Percentiles rank a stretch among this genome's conserved stretches.
Evolutionary conservation across 2,888 invertebrate species (phyloP).

Genomic region (Acleris emargana): DNA sequence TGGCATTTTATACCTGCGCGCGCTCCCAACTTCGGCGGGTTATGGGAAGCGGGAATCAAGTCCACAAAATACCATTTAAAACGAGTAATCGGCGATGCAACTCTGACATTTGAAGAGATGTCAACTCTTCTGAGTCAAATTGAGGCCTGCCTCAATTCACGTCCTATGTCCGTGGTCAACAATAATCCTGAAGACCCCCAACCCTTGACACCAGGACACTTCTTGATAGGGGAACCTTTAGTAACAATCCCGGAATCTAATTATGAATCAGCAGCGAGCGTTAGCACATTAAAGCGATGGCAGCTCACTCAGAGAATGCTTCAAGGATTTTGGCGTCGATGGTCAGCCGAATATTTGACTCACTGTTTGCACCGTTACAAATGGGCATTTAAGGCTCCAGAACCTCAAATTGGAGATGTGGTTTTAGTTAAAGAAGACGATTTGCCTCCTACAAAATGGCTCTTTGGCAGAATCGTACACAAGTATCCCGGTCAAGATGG

Average conservation of each 20-base stretch:
- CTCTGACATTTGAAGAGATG: conserved; percentile 25
- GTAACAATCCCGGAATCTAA: conserved; percentile 34
- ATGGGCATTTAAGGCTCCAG: conserved; percentile 2
- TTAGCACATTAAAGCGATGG: conserved; percentile 36
- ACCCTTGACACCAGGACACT: conserved; percentile 45
- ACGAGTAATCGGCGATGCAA: conserved; percentile 30
- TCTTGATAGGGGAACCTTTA: conserved; percentile 41
- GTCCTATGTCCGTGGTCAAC: conserved; percentile 24
- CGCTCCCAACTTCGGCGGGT: conserved; percentile 38
- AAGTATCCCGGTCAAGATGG: conserved; percentile 7
- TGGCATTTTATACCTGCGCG: conserved; percentile 39
- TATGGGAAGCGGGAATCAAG: conserved; percentile 29
- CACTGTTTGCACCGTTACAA: conserved; percentile 6
- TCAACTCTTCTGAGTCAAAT: conserved; percentile 30
- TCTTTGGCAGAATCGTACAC: background rate
- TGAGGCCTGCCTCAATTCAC: conserved; percentile 40
- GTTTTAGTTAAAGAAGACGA: background rate
- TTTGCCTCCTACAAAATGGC: conserved; percentile 7
- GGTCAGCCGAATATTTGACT: background rate
- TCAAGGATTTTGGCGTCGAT: conserved; percentile 2
- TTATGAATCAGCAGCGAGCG: conserved; percentile 21
- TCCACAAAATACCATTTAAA: conserved; percentile 35
- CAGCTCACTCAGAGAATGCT: conserved; percentile 25
- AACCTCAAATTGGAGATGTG: background rate
- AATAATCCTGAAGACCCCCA: conserved; percentile 34